Percentiles rank a stretch among this genome's conserved stretches.
These are phyloP conservation scores for Julus scandinavius DNA, from an alignment of 2,888 invertebrate species.

Conservation along the genomic window DNA sequence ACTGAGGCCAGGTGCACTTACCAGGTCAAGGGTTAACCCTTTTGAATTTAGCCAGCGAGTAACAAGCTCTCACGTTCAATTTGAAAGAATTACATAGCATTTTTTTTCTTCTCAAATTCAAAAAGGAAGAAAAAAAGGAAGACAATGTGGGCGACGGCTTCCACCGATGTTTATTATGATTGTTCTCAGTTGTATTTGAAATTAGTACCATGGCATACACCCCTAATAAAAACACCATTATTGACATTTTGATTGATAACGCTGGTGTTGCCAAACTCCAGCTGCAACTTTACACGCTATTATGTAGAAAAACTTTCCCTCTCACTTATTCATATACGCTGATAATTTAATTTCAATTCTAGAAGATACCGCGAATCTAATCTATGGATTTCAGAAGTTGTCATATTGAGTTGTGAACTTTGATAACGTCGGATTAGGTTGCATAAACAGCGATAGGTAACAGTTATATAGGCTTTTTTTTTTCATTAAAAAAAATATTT, in stretches of 20 bases:
- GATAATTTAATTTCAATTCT: background rate
- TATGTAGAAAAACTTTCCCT: background rate
- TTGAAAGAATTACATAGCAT: constrained; percentile 29
- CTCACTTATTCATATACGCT: background rate
- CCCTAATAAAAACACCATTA: background rate
- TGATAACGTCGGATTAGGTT: background rate
- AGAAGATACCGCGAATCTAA: background rate
- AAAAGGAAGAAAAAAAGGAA: background rate
- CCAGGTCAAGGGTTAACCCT: constrained; percentile 35
- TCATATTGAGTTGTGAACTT: background rate
- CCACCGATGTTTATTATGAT: background rate
- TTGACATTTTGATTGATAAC: constrained; percentile 26
- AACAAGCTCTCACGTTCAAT: constrained; percentile 32
- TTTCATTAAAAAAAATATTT: too few relatives aligned
- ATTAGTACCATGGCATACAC: background rate
- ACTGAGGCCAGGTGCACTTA: background rate
- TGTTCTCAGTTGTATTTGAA: constrained; percentile 9
- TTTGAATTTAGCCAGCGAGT: constrained; percentile 22
- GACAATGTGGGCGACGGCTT: background rate
- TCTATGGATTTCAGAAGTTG: background rate
- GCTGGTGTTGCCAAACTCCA: background rate
- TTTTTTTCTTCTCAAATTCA: constrained; percentile 1
- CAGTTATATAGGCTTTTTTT: too few relatives aligned
- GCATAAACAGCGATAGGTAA: background rate
- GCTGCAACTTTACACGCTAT: background rate